phyloP scores from a whole-genome alignment of 2,888 invertebrate species.

The Gerris lacustris region DNA sequence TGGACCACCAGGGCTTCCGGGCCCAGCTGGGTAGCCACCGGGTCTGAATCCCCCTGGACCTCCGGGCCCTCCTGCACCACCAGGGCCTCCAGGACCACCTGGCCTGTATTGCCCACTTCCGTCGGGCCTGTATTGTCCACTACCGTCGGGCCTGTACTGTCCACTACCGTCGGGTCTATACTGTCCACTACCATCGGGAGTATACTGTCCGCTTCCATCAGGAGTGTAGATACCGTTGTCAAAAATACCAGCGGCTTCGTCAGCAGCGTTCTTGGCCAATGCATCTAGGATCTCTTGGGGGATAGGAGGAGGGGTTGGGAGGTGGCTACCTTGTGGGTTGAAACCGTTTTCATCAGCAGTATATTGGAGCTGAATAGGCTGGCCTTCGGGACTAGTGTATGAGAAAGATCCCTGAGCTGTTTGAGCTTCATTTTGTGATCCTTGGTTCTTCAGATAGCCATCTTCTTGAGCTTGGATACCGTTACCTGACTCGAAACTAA shows the following conservation, averaged over 20 bases:
- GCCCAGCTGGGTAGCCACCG: conserved; percentile 15
- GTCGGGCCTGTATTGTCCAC: conserved; percentile 4
- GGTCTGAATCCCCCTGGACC: conserved; percentile 16
- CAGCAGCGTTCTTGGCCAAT: conserved; percentile 40
- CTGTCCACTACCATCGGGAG: background rate
- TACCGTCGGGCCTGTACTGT: background rate
- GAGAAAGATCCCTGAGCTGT: conserved; percentile 60
- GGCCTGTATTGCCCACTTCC: conserved; percentile 15
- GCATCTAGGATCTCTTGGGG: conserved; percentile 37
- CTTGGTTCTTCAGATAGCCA: conserved; percentile 45
- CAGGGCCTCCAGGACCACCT: conserved; percentile 19
- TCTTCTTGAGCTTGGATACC: conserved; percentile 39
- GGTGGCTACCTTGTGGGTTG: conserved; percentile 45
- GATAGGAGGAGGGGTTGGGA: conserved; percentile 37
- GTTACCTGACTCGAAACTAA: conserved; percentile 40
- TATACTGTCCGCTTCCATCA: conserved; percentile 38
- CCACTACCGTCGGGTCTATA: conserved; percentile 30
- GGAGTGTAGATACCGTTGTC: conserved; percentile 43
- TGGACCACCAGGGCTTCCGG: conserved; percentile 11
- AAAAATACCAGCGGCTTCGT: conserved; percentile 42
- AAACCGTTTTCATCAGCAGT: conserved; percentile 58
- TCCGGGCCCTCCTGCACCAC: conserved; percentile 19
- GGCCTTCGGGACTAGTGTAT: conserved; percentile 57
- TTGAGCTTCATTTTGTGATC: conserved; percentile 41
- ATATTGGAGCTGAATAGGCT: conserved; percentile 46